A percentile compares a stretch with the other conserved stretches of the same genome.
These are phyloP conservation scores for Cyphomyrmex costatus DNA, from an alignment of 1,140 invertebrate genomes.

Conservation along the genomic window DNA sequence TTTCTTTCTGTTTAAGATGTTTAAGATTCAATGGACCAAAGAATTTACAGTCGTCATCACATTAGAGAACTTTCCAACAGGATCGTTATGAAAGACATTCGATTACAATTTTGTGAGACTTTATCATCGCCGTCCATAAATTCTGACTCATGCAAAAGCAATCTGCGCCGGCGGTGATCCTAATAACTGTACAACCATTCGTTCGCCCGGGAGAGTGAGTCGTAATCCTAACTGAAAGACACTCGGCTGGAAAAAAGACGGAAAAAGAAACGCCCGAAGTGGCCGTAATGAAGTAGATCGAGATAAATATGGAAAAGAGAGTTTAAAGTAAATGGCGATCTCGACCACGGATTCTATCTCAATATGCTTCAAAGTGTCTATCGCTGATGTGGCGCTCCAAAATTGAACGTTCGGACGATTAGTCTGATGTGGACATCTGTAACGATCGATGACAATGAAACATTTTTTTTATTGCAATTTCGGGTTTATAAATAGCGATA, in stretches of 20 bases:
- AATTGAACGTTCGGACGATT: slow-evolving; percentile 80
- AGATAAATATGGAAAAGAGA: slow-evolving; percentile 83
- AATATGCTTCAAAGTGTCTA: slow-evolving; percentile 84
- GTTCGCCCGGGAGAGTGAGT: slow-evolving; percentile 50
- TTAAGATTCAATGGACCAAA: slow-evolving; percentile 15
- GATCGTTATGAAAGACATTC: slow-evolving; percentile 64
- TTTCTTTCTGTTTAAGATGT: slow-evolving; percentile 18
- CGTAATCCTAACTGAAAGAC: slow-evolving; percentile 71
- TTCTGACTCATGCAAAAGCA: slow-evolving; percentile 66
- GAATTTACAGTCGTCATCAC: slow-evolving; percentile 45
- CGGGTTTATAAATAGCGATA: not conserved
- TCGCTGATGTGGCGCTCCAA: slow-evolving; percentile 81
- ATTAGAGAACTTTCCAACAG: not conserved
- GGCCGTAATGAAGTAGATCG: slow-evolving; percentile 75
- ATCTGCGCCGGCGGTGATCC: slow-evolving; percentile 69
- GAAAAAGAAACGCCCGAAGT: slow-evolving; percentile 66
- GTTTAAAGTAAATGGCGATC: slow-evolving; percentile 80
- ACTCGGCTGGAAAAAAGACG: slow-evolving; percentile 59
- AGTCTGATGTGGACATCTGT: slow-evolving; percentile 65
- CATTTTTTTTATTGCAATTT: not conserved
- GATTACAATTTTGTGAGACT: slow-evolving; percentile 69
- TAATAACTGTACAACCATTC: slow-evolving; percentile 64
- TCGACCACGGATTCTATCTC: slow-evolving; percentile 73
- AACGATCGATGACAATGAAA: slow-evolving; percentile 29
- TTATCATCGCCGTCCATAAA: slow-evolving; percentile 74